Base-by-base conservation (phyloP, 2,113 vertebrate genomes). In the Bos javanicus region DNA sequence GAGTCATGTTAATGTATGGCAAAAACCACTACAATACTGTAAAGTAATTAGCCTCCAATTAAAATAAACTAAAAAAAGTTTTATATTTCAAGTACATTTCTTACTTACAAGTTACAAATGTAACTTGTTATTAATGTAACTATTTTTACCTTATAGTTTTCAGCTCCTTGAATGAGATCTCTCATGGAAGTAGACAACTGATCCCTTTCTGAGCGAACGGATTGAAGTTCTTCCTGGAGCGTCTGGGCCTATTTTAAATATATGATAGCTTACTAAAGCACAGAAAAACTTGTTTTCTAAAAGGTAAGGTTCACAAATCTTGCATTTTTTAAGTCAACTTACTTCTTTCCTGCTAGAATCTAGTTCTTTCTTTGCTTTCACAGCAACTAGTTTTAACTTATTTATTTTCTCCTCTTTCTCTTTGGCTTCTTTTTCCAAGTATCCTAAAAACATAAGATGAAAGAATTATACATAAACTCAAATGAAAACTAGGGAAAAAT, bases 341-440 rank as follows among this genome's bases (percentile, higher is more conserved):
- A 99, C 99, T 99, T 99, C 99, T 98, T 99, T 99, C 98, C 99
- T 99, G 97, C 99, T 99, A 92, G 91, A 98, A 97, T 99, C 99
- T 94, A 99, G 98, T 97, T 99, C 99, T 97, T 99, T 99, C 98
- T 99, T 99, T 85, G 99, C 99, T 98, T 99, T 99, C 94, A 99
- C 99, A 71, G 99, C 99, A 64, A 99, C 99, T 30, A 99, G 98
- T 98, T 99, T 99, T 87, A 99, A 99, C 98, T 99, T 99, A 98
- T 99, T 99, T 98, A 99, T 99, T 98, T 99, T 99, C 83, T 99
- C 99, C 3, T 99, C 99, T 96, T 99, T 99, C 54, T 99, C 99
- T 92, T 99, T 99, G 97, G 98, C 98, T 95, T 99, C 98, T 97
- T 98, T 99, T 97, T 99, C 98, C 4, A 99, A 97, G 59, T 93